Conservation (phyloP, 2,113 vertebrate genomes). For the Pipra filicauda region DNA sequence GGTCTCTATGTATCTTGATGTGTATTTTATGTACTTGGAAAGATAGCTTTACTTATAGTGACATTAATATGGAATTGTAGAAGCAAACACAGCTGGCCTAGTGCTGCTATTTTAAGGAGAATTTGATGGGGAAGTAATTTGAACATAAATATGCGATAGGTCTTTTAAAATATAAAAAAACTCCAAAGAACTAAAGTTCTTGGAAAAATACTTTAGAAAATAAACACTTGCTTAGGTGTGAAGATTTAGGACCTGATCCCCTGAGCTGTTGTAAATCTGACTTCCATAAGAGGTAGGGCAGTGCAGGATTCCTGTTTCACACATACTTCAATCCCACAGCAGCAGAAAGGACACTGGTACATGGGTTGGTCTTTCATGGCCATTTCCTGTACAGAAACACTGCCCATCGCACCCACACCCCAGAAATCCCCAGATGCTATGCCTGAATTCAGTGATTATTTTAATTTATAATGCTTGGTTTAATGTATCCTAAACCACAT, state of each 20-base stretch:
- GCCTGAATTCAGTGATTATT: slow-evolving; percentile 2
- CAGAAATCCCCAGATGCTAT: neutral
- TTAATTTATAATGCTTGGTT: neutral
- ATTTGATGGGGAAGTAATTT: neutral
- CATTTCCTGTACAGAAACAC: accelerated
- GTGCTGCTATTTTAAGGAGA: neutral
- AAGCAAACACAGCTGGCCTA: slow-evolving; percentile 5
- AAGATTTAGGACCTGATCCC: neutral
- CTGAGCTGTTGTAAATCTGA: neutral
- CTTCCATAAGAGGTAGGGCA: neutral
- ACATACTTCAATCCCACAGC: neutral
- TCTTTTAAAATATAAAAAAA: neutral
- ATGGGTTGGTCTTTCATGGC: neutral
- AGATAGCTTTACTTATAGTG: neutral
- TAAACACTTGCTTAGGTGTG: neutral
- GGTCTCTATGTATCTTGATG: neutral
- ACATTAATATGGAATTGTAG: neutral
- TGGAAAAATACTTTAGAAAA: neutral
- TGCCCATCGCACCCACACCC: neutral
- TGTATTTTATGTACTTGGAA: neutral
- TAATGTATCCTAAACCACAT: slow-evolving; percentile 20
- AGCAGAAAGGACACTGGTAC: neutral
- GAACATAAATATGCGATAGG: neutral
- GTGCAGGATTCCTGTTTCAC: neutral
- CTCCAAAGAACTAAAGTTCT: neutral